Base-by-base conservation (phyloP, 2,888 invertebrate species). In the Augiades crinisus region DNA sequence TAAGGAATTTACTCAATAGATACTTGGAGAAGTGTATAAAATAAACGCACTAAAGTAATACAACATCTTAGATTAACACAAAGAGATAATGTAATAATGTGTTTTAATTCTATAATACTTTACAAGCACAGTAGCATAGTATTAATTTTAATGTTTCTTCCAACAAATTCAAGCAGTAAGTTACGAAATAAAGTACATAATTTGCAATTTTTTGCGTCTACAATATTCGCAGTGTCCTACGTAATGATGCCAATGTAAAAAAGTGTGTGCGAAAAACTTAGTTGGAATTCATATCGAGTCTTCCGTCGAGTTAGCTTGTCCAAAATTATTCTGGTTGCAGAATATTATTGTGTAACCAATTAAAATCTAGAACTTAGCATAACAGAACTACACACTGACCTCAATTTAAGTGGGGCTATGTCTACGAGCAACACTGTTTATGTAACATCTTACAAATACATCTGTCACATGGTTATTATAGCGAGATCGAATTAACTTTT, bases 331-430 rank as follows among this genome's bases (percentile, higher is more conserved):
- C 33, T 14, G 44, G 30, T 33, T 44, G 33, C 44, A 44, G 33
- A 33, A 22, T n/a, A 16, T 40, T 47, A 49, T 49, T 49, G 14
- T 34, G 43, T 50, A 50, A 50, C 27, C 13, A 17, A 43, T 50
- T 50, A 50, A 36, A 34, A 50, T 43, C 24, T 41, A 34, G 36
- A 36, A 27, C 36, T 50, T 41, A 41, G 41, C 34, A 49, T 43
- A 50, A 43, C 34, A 34, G n/a, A n/a, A n/a, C 34, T 50, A 43
- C 43, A 43, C 19, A 30, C 7, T 50, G 34, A 27, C 41, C 43
- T 36, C 34, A 19, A 36, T 49, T 8, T 34, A 16, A 14, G 31
- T 34, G 6, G 24, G 2, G n/a, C 2, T 27, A n/a, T n/a, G 4
- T 27, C 3, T 27, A 27, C 27, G 7, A 22, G n/a, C n/a, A n/a